These are phyloP conservation scores for Danaus melanippus DNA, from an alignment of 1,140 invertebrate genomes.

Conservation along the genomic window DNA sequence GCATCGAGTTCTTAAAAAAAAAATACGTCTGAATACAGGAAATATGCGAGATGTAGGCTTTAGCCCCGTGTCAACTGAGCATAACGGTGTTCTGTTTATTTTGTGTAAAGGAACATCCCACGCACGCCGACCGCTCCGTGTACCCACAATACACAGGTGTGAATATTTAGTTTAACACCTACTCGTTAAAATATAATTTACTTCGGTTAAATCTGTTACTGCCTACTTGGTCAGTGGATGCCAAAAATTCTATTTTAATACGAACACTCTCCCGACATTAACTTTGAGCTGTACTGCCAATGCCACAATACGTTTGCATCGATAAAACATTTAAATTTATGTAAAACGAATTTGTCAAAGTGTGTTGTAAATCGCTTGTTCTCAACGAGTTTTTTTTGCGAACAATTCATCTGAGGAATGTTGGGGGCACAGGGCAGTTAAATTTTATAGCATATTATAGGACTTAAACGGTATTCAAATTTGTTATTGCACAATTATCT, in stretches of 20 bases:
- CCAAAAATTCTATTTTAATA: constrained; percentile 40
- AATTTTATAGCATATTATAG: too few species aligned
- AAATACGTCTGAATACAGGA: not conserved
- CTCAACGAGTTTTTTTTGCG: not conserved
- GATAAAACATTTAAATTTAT: constrained; percentile 20
- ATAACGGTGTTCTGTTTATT: constrained; percentile 16
- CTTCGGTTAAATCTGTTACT: constrained; percentile 24
- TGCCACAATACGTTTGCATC: constrained; percentile 18
- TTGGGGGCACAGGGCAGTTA: too few species aligned
- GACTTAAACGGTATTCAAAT: too few species aligned
- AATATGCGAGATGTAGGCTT: not conserved
- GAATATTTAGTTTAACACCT: constrained; percentile 35
- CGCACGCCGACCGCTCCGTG: constrained; percentile 25
- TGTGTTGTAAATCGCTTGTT: constrained; percentile 7
- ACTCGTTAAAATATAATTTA: constrained; percentile 28
- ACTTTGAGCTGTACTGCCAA: constrained; percentile 38
- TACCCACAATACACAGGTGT: constrained; percentile 24
- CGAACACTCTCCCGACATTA: constrained; percentile 28
- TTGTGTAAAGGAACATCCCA: constrained; percentile 28
- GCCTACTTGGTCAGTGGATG: constrained; percentile 29
- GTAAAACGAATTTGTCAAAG: constrained; percentile 1
- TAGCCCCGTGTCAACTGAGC: constrained; percentile 7
- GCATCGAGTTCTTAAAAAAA: not conserved
- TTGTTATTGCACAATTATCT: too few species aligned
- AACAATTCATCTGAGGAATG: too few species aligned